Base-by-base conservation (phyloP, 53 echinoderm and acorn worm genomes). In the Holothuria scabra region DNA sequence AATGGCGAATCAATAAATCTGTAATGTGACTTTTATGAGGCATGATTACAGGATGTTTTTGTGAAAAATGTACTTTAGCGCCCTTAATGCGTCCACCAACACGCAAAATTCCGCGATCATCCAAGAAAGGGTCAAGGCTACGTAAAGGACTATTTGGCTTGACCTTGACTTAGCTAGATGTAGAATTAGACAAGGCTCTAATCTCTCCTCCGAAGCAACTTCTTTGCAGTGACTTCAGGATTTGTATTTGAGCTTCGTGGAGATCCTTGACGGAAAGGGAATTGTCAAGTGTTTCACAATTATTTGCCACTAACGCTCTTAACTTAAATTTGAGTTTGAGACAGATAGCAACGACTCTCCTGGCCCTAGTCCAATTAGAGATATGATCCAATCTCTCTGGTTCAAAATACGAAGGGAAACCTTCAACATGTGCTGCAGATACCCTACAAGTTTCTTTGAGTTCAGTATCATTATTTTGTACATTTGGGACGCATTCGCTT, bases 61-160 rank as follows among this genome's bases (percentile, higher is more conserved):
- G 48, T 8, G 48, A 3, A 8, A 48, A 48, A 48, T 48, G 48
- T 48, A 48, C 48, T 13, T 48, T 48, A 48, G 48, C 48, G 48
- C 48, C 48, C 48, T 48, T 48, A 48, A 44, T 44, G 44, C 93
- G 74, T 56, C 93, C 90, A 59, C 93, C 93, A 19, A 93, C 93
- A 57, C 87, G 74, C 18, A 93, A 71, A 21, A 87, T 74, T 57
- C 90, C 87, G 41, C 60, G 20, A 13, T 87, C 81, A 59, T 90
- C 90, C 19, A 90, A 22, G 63, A 85, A 93, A 13, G 93, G 82
- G 41, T 93, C 93, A 35, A 93, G 64, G 18, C 84, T 12, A 62
- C 88, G 74, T 2, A 93, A 56, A 25, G 46, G 46, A 61, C 93
- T 90, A 28, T 65, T 81, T 85, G 74, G 64, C 84, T 67, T 88